Conservation (phyloP, 2,797 vertebrate species). For the Labroides dimidiatus region DNA sequence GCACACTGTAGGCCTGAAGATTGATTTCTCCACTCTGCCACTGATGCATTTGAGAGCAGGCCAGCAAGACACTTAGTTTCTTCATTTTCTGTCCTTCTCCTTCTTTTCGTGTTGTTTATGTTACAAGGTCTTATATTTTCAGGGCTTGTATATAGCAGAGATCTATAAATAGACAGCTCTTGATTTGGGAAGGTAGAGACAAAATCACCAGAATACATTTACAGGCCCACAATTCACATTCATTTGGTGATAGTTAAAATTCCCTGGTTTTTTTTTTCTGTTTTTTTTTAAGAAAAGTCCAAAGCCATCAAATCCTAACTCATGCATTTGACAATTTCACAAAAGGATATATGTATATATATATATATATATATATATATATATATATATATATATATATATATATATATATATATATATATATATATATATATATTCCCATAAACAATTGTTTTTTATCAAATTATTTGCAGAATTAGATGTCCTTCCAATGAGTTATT, state of each 20-base stretch:
- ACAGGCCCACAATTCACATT: not conserved
- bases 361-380: too few relatives aligned
- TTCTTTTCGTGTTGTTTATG: not conserved
- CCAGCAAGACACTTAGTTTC: slow-evolving; percentile 9
- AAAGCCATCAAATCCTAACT: not conserved
- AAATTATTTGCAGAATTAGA: not conserved
- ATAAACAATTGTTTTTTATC: not conserved
- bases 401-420: too few relatives aligned
- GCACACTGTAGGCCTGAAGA: slow-evolving; percentile 30
- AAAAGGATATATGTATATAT: too few relatives aligned
- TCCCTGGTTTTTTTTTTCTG: not conserved
- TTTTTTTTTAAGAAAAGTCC: too few relatives aligned
- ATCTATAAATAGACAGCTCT: not conserved
- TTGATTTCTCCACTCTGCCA: slow-evolving; percentile 45
- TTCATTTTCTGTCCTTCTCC: not conserved
- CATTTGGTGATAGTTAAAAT: not conserved
- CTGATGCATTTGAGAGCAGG: slow-evolving; percentile 25
- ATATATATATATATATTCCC: too few relatives aligned
- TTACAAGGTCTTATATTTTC: not conserved
- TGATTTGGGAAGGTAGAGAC: not conserved
- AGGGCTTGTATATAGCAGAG: not conserved
- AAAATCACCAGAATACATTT: not conserved
- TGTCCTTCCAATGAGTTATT: not conserved
- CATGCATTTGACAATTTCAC: too few relatives aligned
- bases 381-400: too few relatives aligned